A percentile compares a stretch with the other conserved stretches of the same genome.
phyloP scores from a whole-genome alignment of 1,140 invertebrate genomes.

The Zophobas morio region DNA sequence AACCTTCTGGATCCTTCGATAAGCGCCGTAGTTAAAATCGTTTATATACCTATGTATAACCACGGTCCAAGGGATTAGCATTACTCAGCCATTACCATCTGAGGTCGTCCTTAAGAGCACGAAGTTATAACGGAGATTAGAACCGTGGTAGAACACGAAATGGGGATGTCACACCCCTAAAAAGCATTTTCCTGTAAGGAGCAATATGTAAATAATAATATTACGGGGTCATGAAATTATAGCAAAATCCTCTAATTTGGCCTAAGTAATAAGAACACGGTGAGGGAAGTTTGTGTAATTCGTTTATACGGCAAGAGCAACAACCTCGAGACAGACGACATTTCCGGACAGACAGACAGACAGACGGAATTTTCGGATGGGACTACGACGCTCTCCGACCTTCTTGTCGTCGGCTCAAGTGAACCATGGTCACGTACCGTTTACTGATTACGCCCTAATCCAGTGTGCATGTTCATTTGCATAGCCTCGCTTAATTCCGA shows the following conservation, averaged over 20 bases:
- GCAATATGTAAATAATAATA: conserved; percentile 12
- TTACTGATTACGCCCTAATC: conserved; percentile 35
- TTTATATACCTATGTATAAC: neutral
- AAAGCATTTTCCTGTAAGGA: conserved; percentile 7
- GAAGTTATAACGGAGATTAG: conserved; percentile 5
- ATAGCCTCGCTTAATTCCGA: conserved; percentile 34
- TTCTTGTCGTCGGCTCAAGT: conserved; percentile 1
- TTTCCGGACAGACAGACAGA: neutral
- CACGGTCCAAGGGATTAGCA: neutral
- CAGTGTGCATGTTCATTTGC: conserved; percentile 42
- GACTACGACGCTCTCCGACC: neutral
- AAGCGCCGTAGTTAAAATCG: neutral
- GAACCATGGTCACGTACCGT: conserved; percentile 29
- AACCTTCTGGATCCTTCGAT: neutral
- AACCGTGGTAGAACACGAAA: neutral
- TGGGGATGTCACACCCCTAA: conserved; percentile 12
- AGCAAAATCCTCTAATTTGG: neutral
- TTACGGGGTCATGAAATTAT: neutral
- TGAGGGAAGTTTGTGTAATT: neutral
- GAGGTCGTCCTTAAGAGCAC: neutral
- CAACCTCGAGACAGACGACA: neutral
- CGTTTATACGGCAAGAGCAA: neutral
- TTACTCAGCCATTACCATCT: conserved; percentile 9
- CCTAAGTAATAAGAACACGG: neutral
- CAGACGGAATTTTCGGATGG: neutral